Evolutionary conservation across 2,113 vertebrate genomes (phyloP).

Genomic region (Protobothrops mucrosquamatus): DNA sequence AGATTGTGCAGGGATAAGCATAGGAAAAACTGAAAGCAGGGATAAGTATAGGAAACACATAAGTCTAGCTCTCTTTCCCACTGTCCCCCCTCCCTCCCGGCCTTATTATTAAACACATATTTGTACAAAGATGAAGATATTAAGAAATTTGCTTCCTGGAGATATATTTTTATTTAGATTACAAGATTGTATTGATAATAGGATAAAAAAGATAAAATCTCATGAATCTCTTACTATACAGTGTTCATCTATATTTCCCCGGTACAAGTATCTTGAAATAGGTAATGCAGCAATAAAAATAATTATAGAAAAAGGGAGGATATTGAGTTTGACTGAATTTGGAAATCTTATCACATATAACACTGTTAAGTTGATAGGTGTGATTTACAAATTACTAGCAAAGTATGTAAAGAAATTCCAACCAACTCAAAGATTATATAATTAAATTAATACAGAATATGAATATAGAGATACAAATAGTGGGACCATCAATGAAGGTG

Average conservation of each 20-base stretch:
- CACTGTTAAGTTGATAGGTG: neutral
- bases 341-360: neutral
- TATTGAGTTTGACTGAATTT: neutral
- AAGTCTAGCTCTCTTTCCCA: neutral
- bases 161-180: neutral
- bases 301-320: neutral
- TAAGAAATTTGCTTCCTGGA: neutral
- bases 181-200: neutral
- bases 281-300: neutral
- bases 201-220: neutral
- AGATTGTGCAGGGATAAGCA: neutral
- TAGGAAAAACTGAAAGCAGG: no score
- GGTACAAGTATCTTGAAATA: neutral
- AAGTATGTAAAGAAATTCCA: neutral
- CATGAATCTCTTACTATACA: neutral
- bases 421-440: neutral
- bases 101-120: neutral
- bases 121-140: neutral
- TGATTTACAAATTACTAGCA: neutral
- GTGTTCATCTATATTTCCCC: neutral
- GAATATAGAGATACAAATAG: neutral
- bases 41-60: neutral
- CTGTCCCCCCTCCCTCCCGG: no score
- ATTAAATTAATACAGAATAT: neutral
- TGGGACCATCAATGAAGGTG: neutral